phyloP scores from a whole-genome alignment of 35 echinoderm and acorn worm species.

The Apostichopus parvimensis region DNA sequence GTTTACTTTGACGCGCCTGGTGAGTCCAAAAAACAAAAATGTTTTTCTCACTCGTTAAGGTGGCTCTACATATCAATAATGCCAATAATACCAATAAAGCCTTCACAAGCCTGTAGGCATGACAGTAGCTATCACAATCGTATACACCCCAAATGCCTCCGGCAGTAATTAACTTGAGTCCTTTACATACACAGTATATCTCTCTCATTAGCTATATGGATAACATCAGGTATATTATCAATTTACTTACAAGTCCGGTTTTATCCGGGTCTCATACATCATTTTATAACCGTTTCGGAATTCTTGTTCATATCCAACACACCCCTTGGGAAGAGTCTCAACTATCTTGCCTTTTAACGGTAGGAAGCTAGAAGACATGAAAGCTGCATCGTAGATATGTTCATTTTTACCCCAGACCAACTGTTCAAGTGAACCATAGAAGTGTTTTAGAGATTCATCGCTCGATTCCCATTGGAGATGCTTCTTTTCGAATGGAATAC shows the following conservation, averaged over 20 bases:
- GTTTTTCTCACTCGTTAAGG: too few species aligned
- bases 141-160: too few species aligned
- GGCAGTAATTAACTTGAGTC: too few species aligned
- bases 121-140: too few species aligned
- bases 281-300: constrained; percentile 8
- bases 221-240: too few species aligned
- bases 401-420: constrained; percentile 33
- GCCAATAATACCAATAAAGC: too few species aligned
- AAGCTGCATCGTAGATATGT: constrained; percentile 24
- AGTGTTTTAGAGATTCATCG: constrained; percentile 13
- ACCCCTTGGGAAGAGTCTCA: not conserved
- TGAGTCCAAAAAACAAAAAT: too few species aligned
- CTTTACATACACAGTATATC: too few species aligned
- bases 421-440: constrained; percentile 14
- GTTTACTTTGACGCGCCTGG: too few species aligned
- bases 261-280: constrained; percentile 9
- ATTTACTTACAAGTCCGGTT: not conserved
- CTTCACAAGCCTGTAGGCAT: too few species aligned
- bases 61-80: too few species aligned
- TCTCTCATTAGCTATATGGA: too few species aligned
- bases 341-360: not conserved
- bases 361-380: constrained; percentile 21
- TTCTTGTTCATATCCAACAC: not conserved
- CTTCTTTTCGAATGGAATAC: constrained; percentile 53
- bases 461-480: constrained; percentile 56